Evolutionary conservation across 1,140 invertebrate genomes (phyloP).

Genomic region (Meloidogyne floridensis): DNA sequence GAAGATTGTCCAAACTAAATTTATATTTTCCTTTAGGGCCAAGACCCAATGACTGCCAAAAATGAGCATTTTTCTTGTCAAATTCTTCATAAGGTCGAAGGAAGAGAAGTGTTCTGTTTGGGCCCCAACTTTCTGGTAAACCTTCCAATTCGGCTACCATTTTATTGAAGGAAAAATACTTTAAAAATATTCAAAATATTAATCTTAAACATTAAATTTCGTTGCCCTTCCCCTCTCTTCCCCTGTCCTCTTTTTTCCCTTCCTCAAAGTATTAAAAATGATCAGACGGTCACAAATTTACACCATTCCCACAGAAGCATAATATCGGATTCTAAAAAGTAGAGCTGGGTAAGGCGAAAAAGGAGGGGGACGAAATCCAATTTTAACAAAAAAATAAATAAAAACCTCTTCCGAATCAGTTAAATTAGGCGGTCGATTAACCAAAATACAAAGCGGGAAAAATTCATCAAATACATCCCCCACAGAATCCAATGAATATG

Average conservation of each 20-base stretch:
- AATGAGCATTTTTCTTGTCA: slow-evolving; percentile 42
- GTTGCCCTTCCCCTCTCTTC: too few relatives aligned
- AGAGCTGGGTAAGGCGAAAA: too few relatives aligned
- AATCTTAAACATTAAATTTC: too few relatives aligned
- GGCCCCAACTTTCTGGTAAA: slow-evolving; percentile 56
- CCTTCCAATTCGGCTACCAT: slow-evolving; percentile 60
- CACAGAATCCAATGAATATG: slow-evolving; percentile 51
- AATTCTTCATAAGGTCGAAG: slow-evolving; percentile 55
- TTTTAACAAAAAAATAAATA: slow-evolving; percentile 20
- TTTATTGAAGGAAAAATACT: slow-evolving; percentile 51
- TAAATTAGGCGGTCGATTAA: slow-evolving; percentile 61
- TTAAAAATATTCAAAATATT: slow-evolving; percentile 12
- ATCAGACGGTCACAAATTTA: too few relatives aligned
- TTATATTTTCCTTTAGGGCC: slow-evolving; percentile 35
- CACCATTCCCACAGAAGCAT: too few relatives aligned
- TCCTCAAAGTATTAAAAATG: too few relatives aligned
- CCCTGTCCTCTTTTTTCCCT: too few relatives aligned
- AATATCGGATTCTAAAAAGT: too few relatives aligned
- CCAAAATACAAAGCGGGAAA: slow-evolving; percentile 60
- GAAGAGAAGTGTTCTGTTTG: slow-evolving; percentile 59
- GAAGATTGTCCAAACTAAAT: slow-evolving; percentile 50
- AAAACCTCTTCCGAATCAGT: slow-evolving; percentile 48
- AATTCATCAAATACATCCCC: slow-evolving; percentile 60
- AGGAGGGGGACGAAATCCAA: too few relatives aligned
- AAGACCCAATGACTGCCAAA: slow-evolving; percentile 38